Conservation (phyloP, 2,797 vertebrate genomes). For the Poeciliopsis presidionis region DNA sequence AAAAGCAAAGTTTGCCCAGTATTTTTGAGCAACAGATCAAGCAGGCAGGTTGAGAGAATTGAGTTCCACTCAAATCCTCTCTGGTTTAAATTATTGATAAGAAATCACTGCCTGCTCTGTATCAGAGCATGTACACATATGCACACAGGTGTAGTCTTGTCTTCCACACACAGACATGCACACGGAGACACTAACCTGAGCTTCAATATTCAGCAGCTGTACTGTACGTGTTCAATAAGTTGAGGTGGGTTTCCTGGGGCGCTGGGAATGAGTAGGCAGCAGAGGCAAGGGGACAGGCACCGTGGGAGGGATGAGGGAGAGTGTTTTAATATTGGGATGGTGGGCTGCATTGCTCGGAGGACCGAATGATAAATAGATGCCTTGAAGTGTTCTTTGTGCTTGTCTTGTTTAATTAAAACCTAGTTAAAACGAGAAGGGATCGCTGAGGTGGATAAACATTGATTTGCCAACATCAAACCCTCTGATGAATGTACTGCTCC, state of each 20-base stretch:
- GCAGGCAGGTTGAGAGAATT: conserved; percentile 51
- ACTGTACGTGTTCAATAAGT: conserved; percentile 48
- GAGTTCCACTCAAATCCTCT: conserved; percentile 49
- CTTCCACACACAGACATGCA: conserved; percentile 5
- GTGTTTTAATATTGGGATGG: conserved; percentile 14
- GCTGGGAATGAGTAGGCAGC: conserved; percentile 28
- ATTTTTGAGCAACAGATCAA: conserved; percentile 64
- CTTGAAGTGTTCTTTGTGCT: conserved; percentile 58
- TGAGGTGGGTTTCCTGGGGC: conserved; percentile 45
- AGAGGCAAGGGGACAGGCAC: conserved; percentile 19
- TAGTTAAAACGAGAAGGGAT: conserved; percentile 63
- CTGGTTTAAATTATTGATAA: conserved; percentile 59
- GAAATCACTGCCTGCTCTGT: conserved; percentile 47
- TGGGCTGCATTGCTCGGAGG: conserved; percentile 40
- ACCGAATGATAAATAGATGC: conserved; percentile 65
- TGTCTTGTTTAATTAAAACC: conserved; percentile 68
- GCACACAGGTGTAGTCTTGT: background rate
- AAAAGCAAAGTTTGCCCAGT: background rate
- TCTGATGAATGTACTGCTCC: conserved; percentile 69
- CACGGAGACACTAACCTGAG: conserved; percentile 8
- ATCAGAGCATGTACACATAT: conserved; percentile 11
- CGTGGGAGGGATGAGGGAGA: conserved; percentile 4
- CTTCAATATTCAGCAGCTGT: conserved; percentile 55
- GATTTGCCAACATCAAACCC: conserved; percentile 74
- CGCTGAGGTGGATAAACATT: conserved; percentile 69